Evolutionary conservation across 2,113 vertebrate genomes (phyloP), one percentile per base, ranked within the genome.

Genomic region (Phylloscopus trochiloides): DNA sequence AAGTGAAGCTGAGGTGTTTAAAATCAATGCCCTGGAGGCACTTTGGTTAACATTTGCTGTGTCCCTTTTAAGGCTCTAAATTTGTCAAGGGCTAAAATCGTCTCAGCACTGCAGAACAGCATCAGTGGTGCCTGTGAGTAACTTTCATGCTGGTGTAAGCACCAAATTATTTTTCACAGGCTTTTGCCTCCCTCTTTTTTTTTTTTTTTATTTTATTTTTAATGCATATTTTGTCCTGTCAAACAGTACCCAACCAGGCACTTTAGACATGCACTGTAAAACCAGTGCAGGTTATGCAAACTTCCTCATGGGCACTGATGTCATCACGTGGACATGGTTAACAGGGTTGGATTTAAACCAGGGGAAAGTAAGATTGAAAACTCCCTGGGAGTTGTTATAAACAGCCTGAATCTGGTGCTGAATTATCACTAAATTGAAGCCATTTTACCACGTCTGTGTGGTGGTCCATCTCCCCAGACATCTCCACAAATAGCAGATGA

Each of bases 1-100:
- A 96, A 97, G 94, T 36, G 74, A 71, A 81, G 40, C 65, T 81
- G 72, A 93, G 45, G 85, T 88, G 88, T 94, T 88, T 97, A 88
- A 97, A 97, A 91, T 93, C 94, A 94, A 63, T 92, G 76, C 71
- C 77, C 43, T n/a, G n/a, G 81, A 92, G 91, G 83, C 32, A 57
- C 2, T 72, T 93, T 71, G 76, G 82, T 50, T 84, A 59, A 65
- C 19, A 79, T 87, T 95, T 89, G 77, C 83, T 85, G 68, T 42
- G 54, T 92, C 73, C 43, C 28, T 83, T 65, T 61, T 89, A 87
- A 94, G 36, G 51, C 29, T 91, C 50, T 59, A 86, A 76, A 95
- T 88, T 85, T 50, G 54, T 88, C 90, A 70, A 40, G 36, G n/a
- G 38, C 29, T 96, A 71, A 65, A 93, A 84, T 83, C 42, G 1